phyloP scores from a whole-genome alignment of 2,797 vertebrate species.

The Manis pentadactyla region DNA sequence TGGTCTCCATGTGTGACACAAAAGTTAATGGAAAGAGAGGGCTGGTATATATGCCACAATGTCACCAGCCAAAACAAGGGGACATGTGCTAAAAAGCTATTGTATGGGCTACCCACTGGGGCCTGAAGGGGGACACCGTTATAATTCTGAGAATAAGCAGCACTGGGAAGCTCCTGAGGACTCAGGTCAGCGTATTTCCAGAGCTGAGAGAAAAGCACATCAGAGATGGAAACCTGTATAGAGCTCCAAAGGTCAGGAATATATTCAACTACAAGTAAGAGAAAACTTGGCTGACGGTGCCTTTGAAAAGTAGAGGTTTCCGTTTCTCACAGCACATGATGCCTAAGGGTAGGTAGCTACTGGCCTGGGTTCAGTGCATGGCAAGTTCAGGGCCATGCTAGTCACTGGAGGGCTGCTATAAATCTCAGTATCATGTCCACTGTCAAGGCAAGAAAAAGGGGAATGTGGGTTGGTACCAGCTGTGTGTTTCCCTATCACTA shows the following conservation, averaged over 20 bases:
- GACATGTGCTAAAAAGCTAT: neutral
- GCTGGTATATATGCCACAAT: neutral
- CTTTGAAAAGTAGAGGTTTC: neutral
- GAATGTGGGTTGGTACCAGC: rapidly evolving
- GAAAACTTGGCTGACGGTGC: neutral
- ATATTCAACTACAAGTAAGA: neutral
- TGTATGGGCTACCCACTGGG: neutral
- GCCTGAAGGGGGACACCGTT: neutral
- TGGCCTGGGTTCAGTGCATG: neutral
- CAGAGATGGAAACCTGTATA: neutral
- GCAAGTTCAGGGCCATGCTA: neutral
- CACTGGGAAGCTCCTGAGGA: neutral
- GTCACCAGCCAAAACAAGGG: neutral
- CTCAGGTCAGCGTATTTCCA: neutral
- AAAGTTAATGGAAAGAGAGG: neutral
- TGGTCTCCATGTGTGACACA: neutral
- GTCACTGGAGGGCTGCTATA: neutral
- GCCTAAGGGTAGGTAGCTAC: neutral
- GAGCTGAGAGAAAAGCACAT: neutral
- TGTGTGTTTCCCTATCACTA: neutral
- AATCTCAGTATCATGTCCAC: neutral
- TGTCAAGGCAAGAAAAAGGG: neutral
- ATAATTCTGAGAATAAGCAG: neutral
- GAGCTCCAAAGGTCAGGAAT: neutral
- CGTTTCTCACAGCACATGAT: neutral